Base-by-base conservation (phyloP, 2,797 vertebrate species). In the Erithacus rubecula region DNA sequence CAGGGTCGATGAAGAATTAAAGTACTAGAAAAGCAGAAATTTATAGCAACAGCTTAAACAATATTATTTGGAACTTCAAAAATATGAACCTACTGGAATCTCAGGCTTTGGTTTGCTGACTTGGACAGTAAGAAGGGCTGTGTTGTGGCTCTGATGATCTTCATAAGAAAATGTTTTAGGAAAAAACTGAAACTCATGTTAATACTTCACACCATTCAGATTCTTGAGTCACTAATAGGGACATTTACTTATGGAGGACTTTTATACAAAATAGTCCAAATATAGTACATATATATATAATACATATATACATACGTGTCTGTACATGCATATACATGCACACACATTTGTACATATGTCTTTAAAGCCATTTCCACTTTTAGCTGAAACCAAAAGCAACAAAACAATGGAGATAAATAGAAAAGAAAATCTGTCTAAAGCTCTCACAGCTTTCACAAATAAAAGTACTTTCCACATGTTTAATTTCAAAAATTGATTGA, bases 171-270 rank as follows among this genome's bases (percentile, higher is more conserved):
- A 23, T 3, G 11, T 53, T 72, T 88, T 63, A 44, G 9, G 14
- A 19, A 1, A 65, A 64, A 80, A 86, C 21, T 46, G 72, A 64
- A 83, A 36, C 8, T 68, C 6, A 2, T 16, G 21, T 49, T 51
- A 32, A 39, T 86, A 23, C 14, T 64, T 80, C 43, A 65, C 4
- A 62, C 5, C 11, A 32, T 89, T 65, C 14, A 12, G 44, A 29
- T 37, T 80, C 49, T 18, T 34, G 26, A 77, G 32, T 37, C 39
- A 46, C 16, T 20, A 37, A 4, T 4, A 65, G 15, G 21, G 23
- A 53, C 8, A 19, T 62, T 58, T 58, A 65, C 15, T 49, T 58
- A 51, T 0, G 0, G 53, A 76, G 3, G 2, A 5, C 15, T 60
- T 71, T 34, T 47, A 36, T 26, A 24, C 18, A 34, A 27, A 53